Base-by-base conservation (phyloP, 2,797 vertebrate species). In the Hybognathus amarus region DNA sequence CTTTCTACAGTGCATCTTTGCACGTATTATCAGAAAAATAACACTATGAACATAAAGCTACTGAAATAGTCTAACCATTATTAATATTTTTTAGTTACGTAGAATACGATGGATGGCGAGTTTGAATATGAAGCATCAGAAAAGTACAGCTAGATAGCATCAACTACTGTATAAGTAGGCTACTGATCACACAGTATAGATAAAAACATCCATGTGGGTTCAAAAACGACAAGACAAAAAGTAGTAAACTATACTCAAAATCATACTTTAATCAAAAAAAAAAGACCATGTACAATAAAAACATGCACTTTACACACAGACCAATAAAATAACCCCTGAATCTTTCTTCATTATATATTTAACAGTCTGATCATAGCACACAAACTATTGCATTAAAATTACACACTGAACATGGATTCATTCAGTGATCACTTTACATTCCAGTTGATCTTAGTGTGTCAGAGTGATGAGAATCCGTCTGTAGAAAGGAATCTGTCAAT, bases 401-500 rank as follows among this genome's bases (percentile, higher is more conserved):
- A 73, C 17, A 77, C 59, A 73, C 12, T 66, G 12, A 52, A 75
- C 54, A 33, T 20, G 9, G 59, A 80, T 80, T 74, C 13, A 80
- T 83, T 80, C 42, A 70, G 47, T 64, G 2, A n/a, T 38, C 5
- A 11, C n/a, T 50, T 18, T 68, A 40, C 22, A 84, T 70, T 4
- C 11, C 1, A 59, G n/a, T 17, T 22, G 5, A 75, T n/a, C n/a
- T 38, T 24, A 73, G 6, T 45, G 27, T 4, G 54, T 88, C 77
- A 88, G 22, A n/a, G 50, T 36, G 71, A 80, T 20, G 73, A 83
- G 76, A 87, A 95, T 66, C 90, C 91, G 27, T 76, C 89, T 0
- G 92, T 95, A 18, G 95, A 96, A 40, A 97, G 92, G 90, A 97
- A 97, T 84, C 95, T 93, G 86, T 97, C 95, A 36, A 96, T 97